Evolutionary conservation across 2,797 vertebrate species (phyloP).

Genomic region (Sphenodon punctatus): DNA sequence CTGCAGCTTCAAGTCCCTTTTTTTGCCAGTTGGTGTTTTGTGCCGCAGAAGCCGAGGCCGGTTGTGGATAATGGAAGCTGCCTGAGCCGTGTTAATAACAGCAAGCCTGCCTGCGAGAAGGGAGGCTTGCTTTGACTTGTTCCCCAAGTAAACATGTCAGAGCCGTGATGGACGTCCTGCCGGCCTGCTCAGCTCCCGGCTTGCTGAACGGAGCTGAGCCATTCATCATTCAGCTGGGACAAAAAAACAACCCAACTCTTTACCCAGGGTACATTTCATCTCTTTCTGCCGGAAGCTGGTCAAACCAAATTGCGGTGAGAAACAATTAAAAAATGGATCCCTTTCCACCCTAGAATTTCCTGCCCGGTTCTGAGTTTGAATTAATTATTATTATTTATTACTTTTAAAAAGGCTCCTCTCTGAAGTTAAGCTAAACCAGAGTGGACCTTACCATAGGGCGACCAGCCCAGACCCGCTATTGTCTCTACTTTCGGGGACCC

Average conservation of each 20-base stretch:
- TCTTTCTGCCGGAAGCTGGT: background rate
- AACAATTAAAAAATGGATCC: background rate
- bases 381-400: too few relatives aligned
- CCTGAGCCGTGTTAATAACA: slow-evolving; percentile 58
- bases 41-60: too few relatives aligned
- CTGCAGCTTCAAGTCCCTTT: slow-evolving; percentile 33
- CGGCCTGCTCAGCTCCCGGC: background rate
- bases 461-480: too few relatives aligned
- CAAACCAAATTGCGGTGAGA: slow-evolving; percentile 15
- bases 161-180: slow-evolving; percentile 47
- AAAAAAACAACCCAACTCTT: background rate
- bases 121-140: slow-evolving; percentile 66
- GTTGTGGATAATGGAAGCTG: slow-evolving; percentile 34
- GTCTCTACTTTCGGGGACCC: too few relatives aligned
- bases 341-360: background rate
- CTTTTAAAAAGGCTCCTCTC: too few relatives aligned
- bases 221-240: background rate
- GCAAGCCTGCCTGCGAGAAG: slow-evolving; percentile 31
- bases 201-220: background rate
- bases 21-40: slow-evolving; percentile 1
- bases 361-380: background rate
- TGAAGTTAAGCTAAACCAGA: too few relatives aligned
- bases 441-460: too few relatives aligned
- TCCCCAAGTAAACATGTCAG: slow-evolving; percentile 57
- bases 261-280: too few relatives aligned